These are phyloP conservation scores for Leucophenga montana DNA, from an alignment of 2,888 invertebrate species.

Conservation along the genomic window DNA sequence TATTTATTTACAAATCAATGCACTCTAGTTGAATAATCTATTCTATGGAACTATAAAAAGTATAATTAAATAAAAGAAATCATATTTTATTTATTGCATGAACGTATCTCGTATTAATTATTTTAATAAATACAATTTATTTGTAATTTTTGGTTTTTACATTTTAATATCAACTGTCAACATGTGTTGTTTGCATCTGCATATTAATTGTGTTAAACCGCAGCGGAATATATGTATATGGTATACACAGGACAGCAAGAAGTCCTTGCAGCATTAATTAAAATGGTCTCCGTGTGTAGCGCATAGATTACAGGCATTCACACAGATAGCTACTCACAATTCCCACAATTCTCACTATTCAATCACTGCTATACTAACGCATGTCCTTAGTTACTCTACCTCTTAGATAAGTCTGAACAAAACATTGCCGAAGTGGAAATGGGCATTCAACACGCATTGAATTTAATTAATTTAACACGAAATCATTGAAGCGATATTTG, in stretches of 20 bases:
- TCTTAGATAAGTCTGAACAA: no score
- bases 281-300: neutral
- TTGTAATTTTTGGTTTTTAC: constrained; percentile 4
- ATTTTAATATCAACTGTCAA: constrained; percentile 19
- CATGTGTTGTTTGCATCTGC: constrained; percentile 10
- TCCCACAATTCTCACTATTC: no score
- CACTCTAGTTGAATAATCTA: no score
- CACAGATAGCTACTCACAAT: neutral
- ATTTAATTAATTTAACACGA: constrained; percentile 65
- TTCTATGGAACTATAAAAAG: neutral
- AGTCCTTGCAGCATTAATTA: neutral
- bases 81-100: neutral
- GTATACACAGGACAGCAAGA: neutral
- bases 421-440: constrained; percentile 56
- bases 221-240: neutral
- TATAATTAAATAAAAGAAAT: neutral
- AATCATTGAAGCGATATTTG: constrained; percentile 60
- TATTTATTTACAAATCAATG: no score
- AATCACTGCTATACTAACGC: no score
- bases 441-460: constrained; percentile 56
- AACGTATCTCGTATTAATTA: neutral
- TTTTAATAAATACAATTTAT: constrained; percentile 1
- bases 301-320: neutral
- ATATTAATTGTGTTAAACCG: constrained; percentile 21
- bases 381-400: no score